Evolutionary conservation across 2,888 invertebrate genomes (phyloP).

Genomic region (Hedychridium roseum): DNA sequence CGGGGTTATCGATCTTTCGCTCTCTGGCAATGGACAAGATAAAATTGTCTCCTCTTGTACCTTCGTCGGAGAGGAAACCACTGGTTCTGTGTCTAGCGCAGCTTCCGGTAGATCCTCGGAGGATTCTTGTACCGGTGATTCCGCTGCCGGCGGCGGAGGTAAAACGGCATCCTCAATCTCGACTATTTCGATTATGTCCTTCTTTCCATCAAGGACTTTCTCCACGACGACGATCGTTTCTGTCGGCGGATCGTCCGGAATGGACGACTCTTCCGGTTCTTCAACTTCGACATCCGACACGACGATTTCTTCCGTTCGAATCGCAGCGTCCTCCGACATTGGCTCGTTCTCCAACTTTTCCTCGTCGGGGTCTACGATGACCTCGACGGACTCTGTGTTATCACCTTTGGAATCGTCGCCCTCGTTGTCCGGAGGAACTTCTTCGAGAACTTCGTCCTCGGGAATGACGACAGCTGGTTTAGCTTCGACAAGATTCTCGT

Average conservation of each 20-base stretch:
- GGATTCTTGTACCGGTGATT: no score
- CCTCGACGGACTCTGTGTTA: constrained; percentile 18
- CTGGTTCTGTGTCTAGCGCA: no score
- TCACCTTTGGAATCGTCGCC: constrained; percentile 19
- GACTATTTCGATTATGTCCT: constrained; percentile 5
- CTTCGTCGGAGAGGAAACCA: no score
- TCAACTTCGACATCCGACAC: constrained; percentile 12
- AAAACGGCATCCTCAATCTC: constrained; percentile 32
- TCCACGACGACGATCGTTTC: constrained; percentile 5
- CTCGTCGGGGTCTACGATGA: constrained; percentile 19
- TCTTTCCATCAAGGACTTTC: constrained; percentile 1
- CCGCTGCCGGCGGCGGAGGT: constrained; percentile 44
- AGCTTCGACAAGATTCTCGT: constrained; percentile 22
- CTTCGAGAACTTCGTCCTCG: background rate
- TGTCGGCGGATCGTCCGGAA: constrained; percentile 1
- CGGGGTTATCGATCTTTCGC: constrained; percentile 26
- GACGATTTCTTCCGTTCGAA: constrained; percentile 17
- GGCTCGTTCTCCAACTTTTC: constrained; percentile 18
- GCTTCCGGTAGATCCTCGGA: no score
- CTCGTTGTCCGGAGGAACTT: constrained; percentile 39
- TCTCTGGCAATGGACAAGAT: constrained; percentile 45
- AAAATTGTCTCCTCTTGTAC: no score
- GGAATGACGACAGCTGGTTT: no score
- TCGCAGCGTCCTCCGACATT: constrained; percentile 3
- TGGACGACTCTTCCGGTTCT: constrained; percentile 1